A percentile compares a stretch with the other conserved stretches of the same genome.
Conservation (phyloP, 2,113 vertebrate species). For the Marmota monax region DNA sequence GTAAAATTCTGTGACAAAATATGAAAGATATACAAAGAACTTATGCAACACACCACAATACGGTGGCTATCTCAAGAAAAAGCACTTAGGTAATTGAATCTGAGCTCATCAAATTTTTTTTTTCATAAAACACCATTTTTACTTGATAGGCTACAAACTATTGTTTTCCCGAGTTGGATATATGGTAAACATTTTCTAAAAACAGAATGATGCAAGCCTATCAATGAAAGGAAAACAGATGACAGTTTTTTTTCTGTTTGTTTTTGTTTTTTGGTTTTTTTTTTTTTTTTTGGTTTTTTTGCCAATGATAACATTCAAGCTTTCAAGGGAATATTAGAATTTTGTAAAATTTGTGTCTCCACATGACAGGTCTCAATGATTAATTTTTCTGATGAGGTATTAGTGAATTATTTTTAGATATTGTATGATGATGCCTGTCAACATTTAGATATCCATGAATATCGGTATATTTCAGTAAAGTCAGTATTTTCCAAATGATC, state of each 20-base stretch:
- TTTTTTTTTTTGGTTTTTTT: not conserved
- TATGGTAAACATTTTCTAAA: not conserved
- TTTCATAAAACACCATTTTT: not conserved
- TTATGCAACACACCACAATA: not conserved
- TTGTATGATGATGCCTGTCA: not conserved
- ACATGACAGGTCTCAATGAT: not conserved
- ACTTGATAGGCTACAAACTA: not conserved
- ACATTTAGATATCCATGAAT: not conserved
- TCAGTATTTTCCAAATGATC: not conserved
- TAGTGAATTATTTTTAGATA: not conserved
- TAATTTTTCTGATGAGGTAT: not conserved
- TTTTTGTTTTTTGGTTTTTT: not conserved
- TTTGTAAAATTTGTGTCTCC: not conserved
- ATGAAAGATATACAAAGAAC: not conserved
- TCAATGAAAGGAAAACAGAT: not conserved
- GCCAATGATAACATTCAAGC: not conserved
- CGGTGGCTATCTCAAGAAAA: not conserved
- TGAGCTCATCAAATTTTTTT: not conserved
- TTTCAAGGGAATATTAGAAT: not conserved
- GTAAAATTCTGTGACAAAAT: not conserved
- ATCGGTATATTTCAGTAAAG: not conserved
- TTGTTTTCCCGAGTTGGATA: not conserved
- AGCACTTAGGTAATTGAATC: not conserved
- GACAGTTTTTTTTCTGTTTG: not conserved
- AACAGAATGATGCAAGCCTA: not conserved